Evolutionary conservation across 2,888 invertebrate genomes (phyloP), one percentile per base, ranked within the genome.

Genomic region (Spisula subtruncata): DNA sequence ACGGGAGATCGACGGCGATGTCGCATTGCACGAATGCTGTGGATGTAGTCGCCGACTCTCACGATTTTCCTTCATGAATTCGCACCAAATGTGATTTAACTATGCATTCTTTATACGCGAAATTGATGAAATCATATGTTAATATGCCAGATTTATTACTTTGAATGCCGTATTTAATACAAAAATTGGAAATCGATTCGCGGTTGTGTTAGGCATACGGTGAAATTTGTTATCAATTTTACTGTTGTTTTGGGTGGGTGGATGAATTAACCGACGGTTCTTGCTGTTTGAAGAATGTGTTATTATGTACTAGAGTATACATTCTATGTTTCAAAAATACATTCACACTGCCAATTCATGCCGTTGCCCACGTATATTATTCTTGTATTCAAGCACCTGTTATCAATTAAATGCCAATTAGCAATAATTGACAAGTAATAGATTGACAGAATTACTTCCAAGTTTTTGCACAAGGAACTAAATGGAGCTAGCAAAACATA

Each of bases 361-460:
- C 14, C 51, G 14, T 51, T 51, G 5, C 12, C 51, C 51, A 51
- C 14, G 12, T 51, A 51, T 51, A 16, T 51, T 51, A 10, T 51
- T 12, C 51, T 71, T 14, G 12, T 71, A 16, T 18, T 66, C 83
- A 46, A 83, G 71, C 66, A 83, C 83, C 83, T 83, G 83, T 83
- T 71, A 46, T 83, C 66, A 83, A 83, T 83, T 83, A 83, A 83
- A 12, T 16, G 51, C 41, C 41, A 41, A 41, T 41, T 51, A 51
- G 14, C 16, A 16, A 51, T 16, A 16, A 51, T 83, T 71, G 41
- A 83, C 83, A 83, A 48, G 66, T 41, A 71, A 66, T 66, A 20
- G 20, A 1, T 46, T 46, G 83, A 66, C 83, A 83, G 46, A 12
- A 71, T n/a, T 54, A 56, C 20, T 32, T 71, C 14, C 12, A 32